Evolutionary conservation across 2,113 vertebrate genomes (phyloP), one percentile per base, ranked within the genome.

Genomic region (Choloepus hoffmanni): DNA sequence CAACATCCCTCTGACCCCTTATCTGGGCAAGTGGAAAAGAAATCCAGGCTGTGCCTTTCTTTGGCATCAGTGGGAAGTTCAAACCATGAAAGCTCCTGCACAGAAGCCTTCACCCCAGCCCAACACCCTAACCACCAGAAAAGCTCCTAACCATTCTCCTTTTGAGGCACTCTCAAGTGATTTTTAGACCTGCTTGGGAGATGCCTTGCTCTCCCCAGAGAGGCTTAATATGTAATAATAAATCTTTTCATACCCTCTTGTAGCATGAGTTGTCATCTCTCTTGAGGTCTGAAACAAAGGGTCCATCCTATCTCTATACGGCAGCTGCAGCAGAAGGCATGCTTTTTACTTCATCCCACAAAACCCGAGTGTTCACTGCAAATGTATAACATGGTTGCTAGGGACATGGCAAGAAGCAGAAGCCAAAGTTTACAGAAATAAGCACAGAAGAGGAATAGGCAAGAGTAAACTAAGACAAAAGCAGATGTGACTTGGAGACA

Each of bases 11-110:
- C 45, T 70, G n/a, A 19, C 55, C 43, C 28, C 50, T 26, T 33
- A 36, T n/a, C 2, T 43, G 12, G 45, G 4, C 5, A 72, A 77
- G 8, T 6, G 6, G 13, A 14, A 50, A 70, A 30, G 21, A 73
- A 28, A 58, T 43, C 4, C 16, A 26, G 5, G 7, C 3, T 18
- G 1, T 23, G 6, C 83, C 58, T 8, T 82, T 12, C 6, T 28
- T 55, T 74, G 14, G 5, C n/a, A 50, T 13, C 40, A 26, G 19
- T 48, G 23, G 9, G 16, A 72, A 72, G 3, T 9, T 55, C 50
- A 92, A 40, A 12, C 18, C 3, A 18, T 13, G 18, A 3, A 58
- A 55, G 1, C 2, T 0, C 18, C 30, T 40, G 24, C 0, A 7
- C 16, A 13, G 14, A n/a, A 55, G 33, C 1, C 24, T 36, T 58